Conservation (phyloP, 2,113 vertebrate genomes). For the Rhea pennata region DNA sequence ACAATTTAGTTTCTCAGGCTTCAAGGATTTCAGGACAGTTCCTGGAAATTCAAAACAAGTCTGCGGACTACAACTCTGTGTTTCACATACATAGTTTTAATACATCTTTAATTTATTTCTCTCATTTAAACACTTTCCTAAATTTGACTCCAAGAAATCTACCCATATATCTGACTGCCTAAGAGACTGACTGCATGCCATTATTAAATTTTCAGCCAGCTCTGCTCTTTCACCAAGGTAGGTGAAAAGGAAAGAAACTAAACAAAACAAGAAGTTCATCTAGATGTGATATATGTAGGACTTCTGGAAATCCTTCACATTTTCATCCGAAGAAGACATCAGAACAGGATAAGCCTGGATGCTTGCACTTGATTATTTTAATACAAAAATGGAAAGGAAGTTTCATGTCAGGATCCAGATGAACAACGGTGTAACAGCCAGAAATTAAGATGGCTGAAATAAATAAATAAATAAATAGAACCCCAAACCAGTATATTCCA, state of each 20-base stretch:
- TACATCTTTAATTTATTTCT: background rate
- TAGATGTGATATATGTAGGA: background rate
- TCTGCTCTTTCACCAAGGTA: background rate
- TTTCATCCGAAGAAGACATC: background rate
- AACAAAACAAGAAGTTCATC: background rate
- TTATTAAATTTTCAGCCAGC: background rate
- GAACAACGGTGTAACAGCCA: background rate
- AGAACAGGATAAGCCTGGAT: background rate
- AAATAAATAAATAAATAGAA: background rate
- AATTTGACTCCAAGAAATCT: background rate
- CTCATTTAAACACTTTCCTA: background rate
- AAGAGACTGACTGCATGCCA: background rate
- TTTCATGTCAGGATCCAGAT: background rate
- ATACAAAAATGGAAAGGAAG: background rate
- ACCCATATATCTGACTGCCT: background rate
- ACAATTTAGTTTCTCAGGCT: slow-evolving; percentile 28
- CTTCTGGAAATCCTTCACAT: background rate
- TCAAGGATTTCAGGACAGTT: background rate
- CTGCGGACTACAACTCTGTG: background rate
- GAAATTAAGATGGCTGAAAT: background rate
- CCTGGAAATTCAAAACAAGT: background rate
- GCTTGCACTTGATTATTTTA: background rate
- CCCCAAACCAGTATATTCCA: background rate
- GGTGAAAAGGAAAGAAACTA: background rate
- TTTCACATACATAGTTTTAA: background rate